Evolutionary conservation across 2,797 vertebrate genomes (phyloP).

Genomic region (Chelmon rostratus): DNA sequence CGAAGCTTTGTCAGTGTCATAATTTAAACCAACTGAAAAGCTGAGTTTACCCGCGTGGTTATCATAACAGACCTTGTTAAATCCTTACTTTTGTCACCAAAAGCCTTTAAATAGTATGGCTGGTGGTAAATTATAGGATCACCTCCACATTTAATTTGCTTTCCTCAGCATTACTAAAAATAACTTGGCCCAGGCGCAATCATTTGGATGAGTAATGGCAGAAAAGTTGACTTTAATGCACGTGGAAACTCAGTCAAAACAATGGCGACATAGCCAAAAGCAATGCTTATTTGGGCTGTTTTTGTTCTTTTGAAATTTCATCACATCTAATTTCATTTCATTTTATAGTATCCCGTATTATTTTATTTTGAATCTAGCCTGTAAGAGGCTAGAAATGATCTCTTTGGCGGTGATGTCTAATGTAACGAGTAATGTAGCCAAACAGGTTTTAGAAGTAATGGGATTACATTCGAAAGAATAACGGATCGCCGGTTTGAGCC

Average conservation of each 20-base stretch:
- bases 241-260: conserved; percentile 20
- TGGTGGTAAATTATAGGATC: conserved; percentile 3
- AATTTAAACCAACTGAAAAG: not conserved
- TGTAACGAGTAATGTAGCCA: not conserved
- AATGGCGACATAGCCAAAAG: not conserved
- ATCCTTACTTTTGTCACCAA: not conserved
- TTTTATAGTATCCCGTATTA: not conserved
- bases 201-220: conserved; percentile 8
- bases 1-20: not conserved
- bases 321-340: too few relatives aligned
- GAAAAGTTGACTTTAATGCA: conserved; percentile 26
- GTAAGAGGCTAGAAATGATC: fast-evolving
- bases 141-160: not conserved
- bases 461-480: conserved; percentile 38
- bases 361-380: not conserved
- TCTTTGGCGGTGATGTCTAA: not conserved
- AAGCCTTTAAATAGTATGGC: not conserved
- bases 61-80: not conserved
- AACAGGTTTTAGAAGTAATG: conserved; percentile 4
- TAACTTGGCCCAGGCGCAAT: conserved; percentile 6
- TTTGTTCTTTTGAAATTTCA: not conserved
- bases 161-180: conserved; percentile 5
- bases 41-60: not conserved
- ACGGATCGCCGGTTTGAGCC: conserved; percentile 21
- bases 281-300: fast-evolving